Evolutionary conservation across 2,797 vertebrate species (phyloP).

Genomic region (Poeciliopsis turneri): DNA sequence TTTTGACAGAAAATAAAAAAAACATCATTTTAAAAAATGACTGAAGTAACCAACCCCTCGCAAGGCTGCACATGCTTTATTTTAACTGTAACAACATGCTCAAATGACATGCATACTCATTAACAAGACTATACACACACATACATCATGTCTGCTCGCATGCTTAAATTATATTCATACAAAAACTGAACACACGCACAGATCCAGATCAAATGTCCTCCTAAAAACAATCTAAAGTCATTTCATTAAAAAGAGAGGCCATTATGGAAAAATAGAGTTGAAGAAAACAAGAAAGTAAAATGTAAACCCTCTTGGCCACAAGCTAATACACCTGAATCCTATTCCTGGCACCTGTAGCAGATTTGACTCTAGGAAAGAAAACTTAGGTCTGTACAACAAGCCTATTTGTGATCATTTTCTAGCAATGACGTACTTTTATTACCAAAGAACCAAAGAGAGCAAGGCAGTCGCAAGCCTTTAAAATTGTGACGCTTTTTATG

Average conservation of each 20-base stretch:
- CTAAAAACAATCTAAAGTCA: constrained; percentile 28
- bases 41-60: constrained; percentile 67
- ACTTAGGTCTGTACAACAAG: constrained; percentile 6
- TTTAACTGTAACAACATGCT: constrained; percentile 71
- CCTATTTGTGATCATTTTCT: neutral
- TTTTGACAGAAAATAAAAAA: constrained; percentile 63
- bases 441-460: too few species aligned
- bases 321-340: constrained; percentile 69
- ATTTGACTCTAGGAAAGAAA: constrained; percentile 25
- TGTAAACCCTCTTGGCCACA: constrained; percentile 21
- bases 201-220: constrained; percentile 30
- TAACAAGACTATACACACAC: constrained; percentile 36
- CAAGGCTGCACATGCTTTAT: constrained; percentile 60
- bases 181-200: constrained; percentile 28
- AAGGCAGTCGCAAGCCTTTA: too few species aligned
- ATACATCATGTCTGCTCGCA: constrained; percentile 23
- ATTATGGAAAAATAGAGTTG: constrained; percentile 29
- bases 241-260: constrained; percentile 27
- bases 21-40: constrained; percentile 51
- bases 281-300: constrained; percentile 24
- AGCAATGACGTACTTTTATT: neutral
- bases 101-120: constrained; percentile 53
- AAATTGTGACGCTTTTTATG: too few species aligned
- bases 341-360: constrained; percentile 62
- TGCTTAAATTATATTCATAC: constrained; percentile 20